phyloP scores from a whole-genome alignment of 1,140 invertebrate species.

The Bombyx mandarina region DNA sequence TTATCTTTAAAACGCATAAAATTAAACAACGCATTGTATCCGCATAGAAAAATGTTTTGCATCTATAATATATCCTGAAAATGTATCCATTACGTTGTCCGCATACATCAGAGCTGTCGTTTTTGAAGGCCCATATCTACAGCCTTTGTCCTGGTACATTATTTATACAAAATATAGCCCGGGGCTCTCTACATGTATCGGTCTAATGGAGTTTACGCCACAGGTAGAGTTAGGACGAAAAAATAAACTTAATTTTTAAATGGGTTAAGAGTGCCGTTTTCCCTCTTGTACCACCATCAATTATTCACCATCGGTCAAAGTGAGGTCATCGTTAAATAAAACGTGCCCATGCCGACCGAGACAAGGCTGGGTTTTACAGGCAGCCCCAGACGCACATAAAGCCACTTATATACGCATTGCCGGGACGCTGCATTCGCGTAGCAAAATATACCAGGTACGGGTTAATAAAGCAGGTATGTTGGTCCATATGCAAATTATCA shows the following conservation, averaged over 20 bases:
- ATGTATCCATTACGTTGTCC: no score
- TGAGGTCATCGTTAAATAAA: conserved; percentile 1
- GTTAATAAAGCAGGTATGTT: conserved; percentile 18
- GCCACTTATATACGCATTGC: no score
- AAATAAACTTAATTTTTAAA: conserved; percentile 33
- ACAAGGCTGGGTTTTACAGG: not conserved
- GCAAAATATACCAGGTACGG: conserved; percentile 14
- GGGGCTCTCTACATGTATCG: no score
- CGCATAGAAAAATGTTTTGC: no score
- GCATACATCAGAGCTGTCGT: no score
- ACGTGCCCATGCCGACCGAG: not conserved
- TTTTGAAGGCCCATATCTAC: not conserved
- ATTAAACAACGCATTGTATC: no score
- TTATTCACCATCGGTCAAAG: conserved; percentile 34
- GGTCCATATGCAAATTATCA: conserved; percentile 42
- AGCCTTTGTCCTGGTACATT: conserved; percentile 6
- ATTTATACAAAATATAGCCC: conserved; percentile 17
- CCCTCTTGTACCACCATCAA: conserved; percentile 30
- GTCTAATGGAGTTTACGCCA: conserved; percentile 23
- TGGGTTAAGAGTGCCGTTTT: conserved; percentile 34
- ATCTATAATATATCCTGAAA: no score
- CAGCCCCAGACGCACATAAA: no score
- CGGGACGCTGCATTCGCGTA: no score
- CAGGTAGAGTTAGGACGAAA: conserved; percentile 12
- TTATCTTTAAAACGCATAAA: no score